phyloP scores from a whole-genome alignment of 2,113 vertebrate species.

The Neolamprologus cancellatus region DNA sequence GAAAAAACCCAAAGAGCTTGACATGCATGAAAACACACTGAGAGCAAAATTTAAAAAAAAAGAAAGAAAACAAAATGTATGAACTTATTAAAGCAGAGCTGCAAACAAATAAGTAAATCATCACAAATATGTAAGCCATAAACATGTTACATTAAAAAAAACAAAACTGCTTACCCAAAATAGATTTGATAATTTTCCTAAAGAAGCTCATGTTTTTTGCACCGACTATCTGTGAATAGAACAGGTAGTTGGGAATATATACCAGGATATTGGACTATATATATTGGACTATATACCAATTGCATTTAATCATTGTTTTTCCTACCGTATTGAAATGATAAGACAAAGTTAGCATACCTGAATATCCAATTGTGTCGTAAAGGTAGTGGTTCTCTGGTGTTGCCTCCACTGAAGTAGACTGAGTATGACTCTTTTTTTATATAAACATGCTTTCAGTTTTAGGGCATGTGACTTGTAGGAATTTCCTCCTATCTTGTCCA shows the following conservation, averaged over 20 bases:
- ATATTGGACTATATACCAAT: not conserved
- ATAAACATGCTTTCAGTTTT: not conserved
- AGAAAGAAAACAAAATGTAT: accelerated
- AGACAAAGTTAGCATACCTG: not conserved
- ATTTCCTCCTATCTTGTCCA: not conserved
- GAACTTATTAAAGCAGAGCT: not conserved
- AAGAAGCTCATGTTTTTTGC: not conserved
- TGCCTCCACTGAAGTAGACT: not conserved
- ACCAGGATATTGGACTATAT: not conserved
- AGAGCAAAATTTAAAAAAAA: accelerated
- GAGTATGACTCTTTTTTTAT: not conserved
- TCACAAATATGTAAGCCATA: accelerated
- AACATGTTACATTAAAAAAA: not conserved
- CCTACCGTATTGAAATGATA: not conserved
- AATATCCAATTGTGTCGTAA: not conserved
- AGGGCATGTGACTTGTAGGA: not conserved
- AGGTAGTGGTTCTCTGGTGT: not conserved
- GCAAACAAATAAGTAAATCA: not conserved
- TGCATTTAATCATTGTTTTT: not conserved
- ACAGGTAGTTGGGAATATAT: not conserved
- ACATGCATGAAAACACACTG: not conserved
- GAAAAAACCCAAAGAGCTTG: not conserved
- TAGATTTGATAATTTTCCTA: not conserved
- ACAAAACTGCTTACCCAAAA: not conserved
- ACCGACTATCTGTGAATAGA: not conserved